These are phyloP conservation scores for Thaleichthys pacificus DNA, from an alignment of 2,797 vertebrate genomes.

Conservation along the genomic window DNA sequence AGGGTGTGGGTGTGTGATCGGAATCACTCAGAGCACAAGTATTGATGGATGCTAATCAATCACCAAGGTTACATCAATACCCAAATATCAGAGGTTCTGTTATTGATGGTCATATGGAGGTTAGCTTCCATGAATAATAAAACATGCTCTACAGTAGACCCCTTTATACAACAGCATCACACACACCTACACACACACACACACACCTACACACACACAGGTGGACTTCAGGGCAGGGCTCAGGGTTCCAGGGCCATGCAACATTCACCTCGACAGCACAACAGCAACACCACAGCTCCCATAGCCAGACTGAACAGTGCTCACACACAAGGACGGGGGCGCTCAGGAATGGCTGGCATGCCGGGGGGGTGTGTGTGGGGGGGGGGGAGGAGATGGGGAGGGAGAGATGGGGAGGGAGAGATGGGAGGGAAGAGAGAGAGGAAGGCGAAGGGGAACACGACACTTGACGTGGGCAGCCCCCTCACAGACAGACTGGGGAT, in stretches of 20 bases:
- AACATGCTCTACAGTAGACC: neutral
- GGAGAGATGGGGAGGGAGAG: neutral
- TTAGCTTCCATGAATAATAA: neutral
- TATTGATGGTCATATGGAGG: neutral
- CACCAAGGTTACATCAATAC: conserved; percentile 4
- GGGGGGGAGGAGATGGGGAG: too few relatives aligned
- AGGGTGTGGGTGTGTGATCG: neutral
- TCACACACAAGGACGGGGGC: neutral
- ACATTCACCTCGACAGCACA: conserved; percentile 13
- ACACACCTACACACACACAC: neutral
- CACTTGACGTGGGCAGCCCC: too few relatives aligned
- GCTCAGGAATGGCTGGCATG: neutral
- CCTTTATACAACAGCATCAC: conserved; percentile 2
- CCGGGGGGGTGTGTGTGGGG: neutral
- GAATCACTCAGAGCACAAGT: conserved; percentile 7
- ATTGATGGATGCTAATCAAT: conserved; percentile 4
- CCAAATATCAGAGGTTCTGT: neutral
- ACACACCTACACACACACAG: neutral
- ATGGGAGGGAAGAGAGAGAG: neutral
- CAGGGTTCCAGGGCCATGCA: conserved; percentile 16
- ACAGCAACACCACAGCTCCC: conserved; percentile 23
- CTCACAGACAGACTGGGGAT: neutral
- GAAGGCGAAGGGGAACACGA: neutral
- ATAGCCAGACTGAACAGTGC: neutral
- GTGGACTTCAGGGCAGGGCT: neutral